Evolutionary conservation across 2,797 vertebrate genomes (phyloP).

Genomic region (Chromobotia macracanthus): DNA sequence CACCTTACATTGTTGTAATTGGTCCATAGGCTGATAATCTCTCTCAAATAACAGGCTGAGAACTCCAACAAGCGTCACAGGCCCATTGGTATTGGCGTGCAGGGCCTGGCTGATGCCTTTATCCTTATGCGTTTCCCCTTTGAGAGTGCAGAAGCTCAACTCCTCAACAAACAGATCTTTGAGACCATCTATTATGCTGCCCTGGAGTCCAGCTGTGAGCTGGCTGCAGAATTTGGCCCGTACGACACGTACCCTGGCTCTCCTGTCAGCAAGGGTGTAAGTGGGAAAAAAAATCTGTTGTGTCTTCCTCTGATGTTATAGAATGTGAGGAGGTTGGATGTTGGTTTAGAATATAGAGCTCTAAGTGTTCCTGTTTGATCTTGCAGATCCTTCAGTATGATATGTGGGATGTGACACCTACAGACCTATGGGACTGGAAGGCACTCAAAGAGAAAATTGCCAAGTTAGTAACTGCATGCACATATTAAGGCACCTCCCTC

Average conservation of each 20-base stretch:
- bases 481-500: background rate
- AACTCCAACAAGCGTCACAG: conserved; percentile 90
- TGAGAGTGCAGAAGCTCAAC: conserved; percentile 89
- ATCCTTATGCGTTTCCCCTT: conserved; percentile 95
- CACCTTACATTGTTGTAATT: background rate
- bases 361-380: background rate
- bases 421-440: conserved; percentile 90
- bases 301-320: background rate
- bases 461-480: conserved; percentile 70
- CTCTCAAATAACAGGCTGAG: conserved; percentile 73
- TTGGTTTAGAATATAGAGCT: background rate
- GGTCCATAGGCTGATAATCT: background rate
- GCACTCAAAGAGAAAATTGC: conserved; percentile 91
- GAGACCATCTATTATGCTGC: conserved; percentile 95
- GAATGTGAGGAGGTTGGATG: background rate
- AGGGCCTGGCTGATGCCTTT: conserved; percentile 94
- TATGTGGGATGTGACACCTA: conserved; percentile 93
- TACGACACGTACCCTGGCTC: conserved; percentile 90
- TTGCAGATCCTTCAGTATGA: conserved; percentile 90
- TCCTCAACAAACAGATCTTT: conserved; percentile 93
- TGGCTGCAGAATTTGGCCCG: conserved; percentile 82
- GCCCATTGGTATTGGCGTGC: conserved; percentile 95
- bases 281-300: conserved; percentile 53
- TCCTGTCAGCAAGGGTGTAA: conserved; percentile 91
- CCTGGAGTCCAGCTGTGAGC: conserved; percentile 91